phyloP scores from a whole-genome alignment of 2,888 invertebrate species.

The Netelia virgata region DNA sequence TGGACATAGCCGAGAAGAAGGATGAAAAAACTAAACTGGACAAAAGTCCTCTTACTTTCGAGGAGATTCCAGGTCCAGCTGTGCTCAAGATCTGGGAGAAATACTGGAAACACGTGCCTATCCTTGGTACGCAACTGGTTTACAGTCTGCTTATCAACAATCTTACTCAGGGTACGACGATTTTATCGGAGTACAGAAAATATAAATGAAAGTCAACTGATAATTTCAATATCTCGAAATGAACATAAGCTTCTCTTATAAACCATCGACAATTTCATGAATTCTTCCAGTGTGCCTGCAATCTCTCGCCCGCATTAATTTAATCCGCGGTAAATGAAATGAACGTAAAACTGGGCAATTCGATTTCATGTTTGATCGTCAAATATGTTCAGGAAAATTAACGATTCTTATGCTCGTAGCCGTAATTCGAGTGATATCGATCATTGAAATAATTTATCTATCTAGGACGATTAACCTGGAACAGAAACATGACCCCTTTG shows the following conservation, averaged over 20 bases:
- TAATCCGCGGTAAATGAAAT: background rate
- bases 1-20: slow-evolving; percentile 31
- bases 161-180: slow-evolving; percentile 80
- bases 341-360: background rate
- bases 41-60: slow-evolving; percentile 85
- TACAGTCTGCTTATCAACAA: slow-evolving; percentile 82
- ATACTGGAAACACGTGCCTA: slow-evolving; percentile 87
- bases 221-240: slow-evolving; percentile 54
- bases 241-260: background rate
- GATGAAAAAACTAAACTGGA: slow-evolving; percentile 64
- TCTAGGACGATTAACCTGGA: slow-evolving; percentile 85
- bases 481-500: slow-evolving; percentile 84
- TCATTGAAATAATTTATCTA: slow-evolving; percentile 9
- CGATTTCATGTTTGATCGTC: background rate
- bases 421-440: background rate
- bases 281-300: background rate
- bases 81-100: slow-evolving; percentile 87
- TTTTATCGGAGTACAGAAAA: slow-evolving; percentile 54
- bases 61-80: slow-evolving; percentile 89
- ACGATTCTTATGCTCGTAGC: background rate
- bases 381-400: background rate
- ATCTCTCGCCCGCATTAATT: background rate
- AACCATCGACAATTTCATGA: background rate
- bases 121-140: slow-evolving; percentile 87
- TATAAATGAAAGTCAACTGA: background rate